Evolutionary conservation across 1,140 invertebrate genomes (phyloP), one percentile per base, ranked within the genome.

Genomic region (Cotesia glomerata): DNA sequence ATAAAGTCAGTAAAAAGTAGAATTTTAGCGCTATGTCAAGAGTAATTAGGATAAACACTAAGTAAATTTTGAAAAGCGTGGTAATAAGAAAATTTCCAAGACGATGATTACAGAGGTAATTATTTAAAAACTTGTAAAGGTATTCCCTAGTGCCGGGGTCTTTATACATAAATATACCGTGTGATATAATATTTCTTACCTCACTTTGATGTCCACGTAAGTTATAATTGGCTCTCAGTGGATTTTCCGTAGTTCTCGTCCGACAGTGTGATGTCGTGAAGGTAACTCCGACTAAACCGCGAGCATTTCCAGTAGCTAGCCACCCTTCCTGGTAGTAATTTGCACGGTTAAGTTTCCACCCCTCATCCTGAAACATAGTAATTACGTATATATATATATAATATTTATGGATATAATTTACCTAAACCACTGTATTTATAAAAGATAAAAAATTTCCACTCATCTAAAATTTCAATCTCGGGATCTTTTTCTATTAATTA

Each of bases 281-380:
- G 45, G 97, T 98, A 39, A 98, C 96, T 69, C 97, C 97, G 69
- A 98, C 96, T 74, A 98, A 93, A 18, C 97, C 96, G 74, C 96
- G 91, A 61, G 95, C 92, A 87, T 98, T 99, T 75, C 97, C 97
- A 51, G 95, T 97, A 61, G 97, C 96, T 80, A 99, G 87, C 97
- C 97, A 99, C n/a, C 97, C 97, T 86, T 98, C 97, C 88, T 98
- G 95, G 83, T 98, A 98, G 85, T 98, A 98, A 89, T 97, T 97
- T 77, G 94, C 94, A 74, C 96, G 91, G 86, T 97, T 97, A 75
- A 98, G 86, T 87, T 97, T 97, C 96, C 94, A 95, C 78, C 93
- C 94, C 85, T 95, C 94, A 84, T 95, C 94, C 94, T 95, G 85
- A 32, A 86, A 88, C 77, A 74, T 14, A 51, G 26, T 26, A 26